Percentiles rank a stretch among this genome's conserved stretches.
Evolutionary conservation across 2,113 vertebrate genomes (phyloP).

Genomic region (Dolichallabes microphthalmus): DNA sequence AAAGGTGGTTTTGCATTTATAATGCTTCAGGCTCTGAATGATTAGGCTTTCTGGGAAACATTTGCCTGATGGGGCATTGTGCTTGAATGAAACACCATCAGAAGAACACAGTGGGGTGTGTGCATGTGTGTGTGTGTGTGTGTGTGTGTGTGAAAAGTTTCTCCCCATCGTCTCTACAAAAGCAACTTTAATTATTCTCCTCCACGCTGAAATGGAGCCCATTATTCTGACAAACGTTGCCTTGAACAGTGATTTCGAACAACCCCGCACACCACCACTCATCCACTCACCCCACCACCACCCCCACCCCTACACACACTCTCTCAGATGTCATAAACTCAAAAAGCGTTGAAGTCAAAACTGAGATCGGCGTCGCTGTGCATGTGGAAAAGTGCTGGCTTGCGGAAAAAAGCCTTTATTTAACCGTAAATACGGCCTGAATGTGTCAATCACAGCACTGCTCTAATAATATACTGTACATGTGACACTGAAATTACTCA

Average conservation of each 20-base stretch:
- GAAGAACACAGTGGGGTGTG: neutral
- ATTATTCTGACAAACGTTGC: conserved; percentile 19
- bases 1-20: neutral
- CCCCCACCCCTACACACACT: too few relatives aligned
- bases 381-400: neutral
- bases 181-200: conserved; percentile 26
- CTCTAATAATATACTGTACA: neutral
- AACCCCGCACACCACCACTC: too few relatives aligned
- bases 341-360: neutral
- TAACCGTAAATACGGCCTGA: neutral
- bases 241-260: neutral
- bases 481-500: neutral
- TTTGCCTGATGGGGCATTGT: conserved; percentile 12
- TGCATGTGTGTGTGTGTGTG: neutral
- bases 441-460: neutral
- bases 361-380: neutral
- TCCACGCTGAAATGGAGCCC: conserved; percentile 11
- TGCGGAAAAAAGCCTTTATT: neutral
- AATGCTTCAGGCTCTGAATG: neutral
- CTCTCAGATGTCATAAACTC: neutral
- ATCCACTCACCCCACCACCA: too few relatives aligned
- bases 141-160: conserved; percentile 13
- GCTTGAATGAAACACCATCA: conserved; percentile 28
- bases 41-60: conserved; percentile 24
- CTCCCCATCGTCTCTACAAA: conserved; percentile 3